These are phyloP conservation scores for Mamestra configurata DNA, from an alignment of 1,140 invertebrate genomes.

Conservation along the genomic window DNA sequence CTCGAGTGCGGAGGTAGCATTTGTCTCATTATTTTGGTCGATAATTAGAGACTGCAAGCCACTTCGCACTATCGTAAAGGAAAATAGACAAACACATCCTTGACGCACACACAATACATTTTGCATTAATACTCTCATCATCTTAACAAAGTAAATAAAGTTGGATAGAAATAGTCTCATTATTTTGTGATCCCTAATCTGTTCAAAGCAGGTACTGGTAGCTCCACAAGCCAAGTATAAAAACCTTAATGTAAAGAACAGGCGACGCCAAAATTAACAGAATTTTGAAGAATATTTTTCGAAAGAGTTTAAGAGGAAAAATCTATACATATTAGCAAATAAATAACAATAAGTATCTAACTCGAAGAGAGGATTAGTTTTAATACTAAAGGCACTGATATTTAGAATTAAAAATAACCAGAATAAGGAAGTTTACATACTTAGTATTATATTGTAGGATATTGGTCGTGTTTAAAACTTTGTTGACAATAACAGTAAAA, in stretches of 20 bases:
- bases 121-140: background rate
- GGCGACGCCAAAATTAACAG: slow-evolving; percentile 12
- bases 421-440: slow-evolving; percentile 11
- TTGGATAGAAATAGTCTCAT: slow-evolving; percentile 4
- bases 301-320: slow-evolving; percentile 21
- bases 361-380: background rate
- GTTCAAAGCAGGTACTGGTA: slow-evolving; percentile 36
- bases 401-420: slow-evolving; percentile 19
- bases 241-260: background rate
- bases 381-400: slow-evolving; percentile 1
- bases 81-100: background rate
- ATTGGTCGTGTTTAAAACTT: slow-evolving; percentile 23
- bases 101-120: slow-evolving; percentile 17
- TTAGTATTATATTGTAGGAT: slow-evolving; percentile 21
- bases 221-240: slow-evolving; percentile 13
- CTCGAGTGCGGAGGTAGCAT: too few species aligned
- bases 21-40: too few species aligned
- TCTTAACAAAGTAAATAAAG: slow-evolving; percentile 13
- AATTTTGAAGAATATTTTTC: background rate
- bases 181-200: slow-evolving; percentile 27
- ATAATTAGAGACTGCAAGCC: too few species aligned
- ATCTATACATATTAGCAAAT: background rate
- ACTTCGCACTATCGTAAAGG: too few species aligned
- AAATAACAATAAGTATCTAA: background rate
- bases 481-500: slow-evolving; percentile 27